Evolutionary conservation across 2,113 vertebrate genomes (phyloP).

Genomic region (Acinonyx jubatus): DNA sequence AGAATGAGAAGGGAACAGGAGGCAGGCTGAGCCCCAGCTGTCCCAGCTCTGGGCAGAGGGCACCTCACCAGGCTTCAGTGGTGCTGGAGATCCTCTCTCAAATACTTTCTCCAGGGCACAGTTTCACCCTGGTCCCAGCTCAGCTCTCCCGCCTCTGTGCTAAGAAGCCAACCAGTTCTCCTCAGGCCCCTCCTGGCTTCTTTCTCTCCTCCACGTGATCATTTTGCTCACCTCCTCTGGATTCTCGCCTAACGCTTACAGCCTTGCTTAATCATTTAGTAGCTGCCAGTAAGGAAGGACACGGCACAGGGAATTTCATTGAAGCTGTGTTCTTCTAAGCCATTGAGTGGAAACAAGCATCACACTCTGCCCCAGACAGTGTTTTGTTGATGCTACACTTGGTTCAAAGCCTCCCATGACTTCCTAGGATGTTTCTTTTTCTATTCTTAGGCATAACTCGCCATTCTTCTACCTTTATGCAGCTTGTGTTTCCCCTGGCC

Average conservation of each 20-base stretch:
- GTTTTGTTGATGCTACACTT: background rate
- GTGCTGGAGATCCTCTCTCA: background rate
- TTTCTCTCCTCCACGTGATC: background rate
- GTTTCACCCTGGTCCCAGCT: background rate
- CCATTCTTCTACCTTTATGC: background rate
- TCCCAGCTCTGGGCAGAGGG: background rate
- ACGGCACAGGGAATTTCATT: background rate
- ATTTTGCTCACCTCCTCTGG: background rate
- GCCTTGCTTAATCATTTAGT: background rate
- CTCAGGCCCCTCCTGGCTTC: background rate
- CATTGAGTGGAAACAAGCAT: background rate
- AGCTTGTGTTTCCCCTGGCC: background rate
- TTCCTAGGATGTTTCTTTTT: background rate
- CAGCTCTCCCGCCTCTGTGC: background rate
- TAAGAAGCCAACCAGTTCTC: background rate
- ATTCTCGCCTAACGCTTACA: background rate
- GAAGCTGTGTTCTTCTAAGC: background rate
- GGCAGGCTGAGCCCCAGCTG: background rate
- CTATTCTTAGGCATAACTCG: background rate
- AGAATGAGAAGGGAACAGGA: background rate
- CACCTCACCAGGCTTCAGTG: background rate
- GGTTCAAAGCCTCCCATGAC: background rate
- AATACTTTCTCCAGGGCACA: background rate
- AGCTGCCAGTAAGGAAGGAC: background rate
- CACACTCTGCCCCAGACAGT: background rate